Conservation (phyloP, 2,797 vertebrate species). For the Peromyscus attwateri region DNA sequence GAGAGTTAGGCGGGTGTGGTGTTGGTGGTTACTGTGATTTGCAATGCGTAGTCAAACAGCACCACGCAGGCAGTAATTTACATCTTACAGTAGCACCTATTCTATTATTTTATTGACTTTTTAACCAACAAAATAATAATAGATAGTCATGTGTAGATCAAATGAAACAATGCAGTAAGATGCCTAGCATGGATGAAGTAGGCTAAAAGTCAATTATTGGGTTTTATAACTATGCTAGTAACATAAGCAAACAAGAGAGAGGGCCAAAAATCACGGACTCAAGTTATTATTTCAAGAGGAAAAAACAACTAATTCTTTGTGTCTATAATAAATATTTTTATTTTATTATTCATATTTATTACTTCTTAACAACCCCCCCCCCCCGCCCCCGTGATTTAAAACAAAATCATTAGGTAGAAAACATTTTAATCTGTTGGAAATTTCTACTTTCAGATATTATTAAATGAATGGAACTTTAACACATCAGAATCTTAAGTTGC, state of each 20-base stretch:
- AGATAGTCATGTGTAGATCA: not conserved
- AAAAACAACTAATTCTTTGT: not conserved
- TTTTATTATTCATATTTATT: not conserved
- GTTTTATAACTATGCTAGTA: not conserved
- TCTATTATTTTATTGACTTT: not conserved
- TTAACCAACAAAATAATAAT: slow-evolving; percentile 33
- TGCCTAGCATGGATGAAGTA: not conserved
- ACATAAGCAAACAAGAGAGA: not conserved
- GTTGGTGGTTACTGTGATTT: not conserved
- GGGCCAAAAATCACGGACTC: not conserved
- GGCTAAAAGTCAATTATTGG: slow-evolving; percentile 10
- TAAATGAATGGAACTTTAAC: not conserved
- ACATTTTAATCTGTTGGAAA: slow-evolving; percentile 23
- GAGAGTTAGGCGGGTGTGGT: not conserved
- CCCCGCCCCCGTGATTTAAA: not conserved
- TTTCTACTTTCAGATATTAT: not conserved
- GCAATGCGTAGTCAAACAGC: not conserved
- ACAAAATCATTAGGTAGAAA: slow-evolving; percentile 16
- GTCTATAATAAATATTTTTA: not conserved
- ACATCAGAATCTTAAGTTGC: not conserved
- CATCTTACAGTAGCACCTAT: not conserved
- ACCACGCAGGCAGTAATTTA: not conserved
- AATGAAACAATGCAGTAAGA: not conserved
- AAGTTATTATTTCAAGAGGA: not conserved
- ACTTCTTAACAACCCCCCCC: not conserved